Conservation (phyloP, 2,113 vertebrate genomes). For the Oncorhynchus mykiss region DNA sequence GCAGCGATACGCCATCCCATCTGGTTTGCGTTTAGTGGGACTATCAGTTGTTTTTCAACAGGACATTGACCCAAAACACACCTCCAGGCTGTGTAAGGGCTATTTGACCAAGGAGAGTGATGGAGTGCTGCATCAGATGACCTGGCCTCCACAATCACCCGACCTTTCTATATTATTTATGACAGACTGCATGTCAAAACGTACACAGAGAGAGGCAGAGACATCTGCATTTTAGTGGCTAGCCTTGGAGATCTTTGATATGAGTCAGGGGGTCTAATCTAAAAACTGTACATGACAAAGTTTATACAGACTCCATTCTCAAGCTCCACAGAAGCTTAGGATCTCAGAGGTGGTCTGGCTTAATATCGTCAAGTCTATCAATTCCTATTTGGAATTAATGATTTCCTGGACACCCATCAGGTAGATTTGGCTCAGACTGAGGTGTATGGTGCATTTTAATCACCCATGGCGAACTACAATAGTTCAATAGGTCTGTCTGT, state of each 20-base stretch:
- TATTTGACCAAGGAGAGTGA: too few species aligned
- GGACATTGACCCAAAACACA: too few species aligned
- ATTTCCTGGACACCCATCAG: slow-evolving; percentile 43
- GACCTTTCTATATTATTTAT: slow-evolving; percentile 2
- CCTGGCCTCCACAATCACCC: too few species aligned
- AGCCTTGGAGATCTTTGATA: slow-evolving; percentile 34
- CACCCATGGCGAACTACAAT: slow-evolving; percentile 16
- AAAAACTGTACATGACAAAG: slow-evolving; percentile 28
- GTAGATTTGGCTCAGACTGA: slow-evolving; percentile 54
- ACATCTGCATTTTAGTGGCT: slow-evolving; percentile 51
- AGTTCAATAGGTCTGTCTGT: background rate
- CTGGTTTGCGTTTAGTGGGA: too few species aligned
- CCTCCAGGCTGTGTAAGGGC: too few species aligned
- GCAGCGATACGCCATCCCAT: too few species aligned
- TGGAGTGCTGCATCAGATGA: too few species aligned
- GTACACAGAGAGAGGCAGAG: slow-evolving; percentile 33
- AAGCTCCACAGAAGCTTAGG: slow-evolving; percentile 67
- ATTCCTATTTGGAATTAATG: slow-evolving; percentile 60
- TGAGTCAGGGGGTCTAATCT: slow-evolving; percentile 28
- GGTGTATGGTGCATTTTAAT: slow-evolving; percentile 31
- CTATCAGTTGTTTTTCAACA: too few species aligned
- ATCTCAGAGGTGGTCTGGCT: slow-evolving; percentile 45
- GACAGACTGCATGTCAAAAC: slow-evolving; percentile 12
- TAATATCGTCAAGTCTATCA: slow-evolving; percentile 38
- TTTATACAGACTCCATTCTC: slow-evolving; percentile 44